A percentile compares a stretch with the other conserved stretches of the same genome.
Conservation (phyloP, 35 echinoderm and acorn worm genomes). For the Holothuria glaberrima region DNA sequence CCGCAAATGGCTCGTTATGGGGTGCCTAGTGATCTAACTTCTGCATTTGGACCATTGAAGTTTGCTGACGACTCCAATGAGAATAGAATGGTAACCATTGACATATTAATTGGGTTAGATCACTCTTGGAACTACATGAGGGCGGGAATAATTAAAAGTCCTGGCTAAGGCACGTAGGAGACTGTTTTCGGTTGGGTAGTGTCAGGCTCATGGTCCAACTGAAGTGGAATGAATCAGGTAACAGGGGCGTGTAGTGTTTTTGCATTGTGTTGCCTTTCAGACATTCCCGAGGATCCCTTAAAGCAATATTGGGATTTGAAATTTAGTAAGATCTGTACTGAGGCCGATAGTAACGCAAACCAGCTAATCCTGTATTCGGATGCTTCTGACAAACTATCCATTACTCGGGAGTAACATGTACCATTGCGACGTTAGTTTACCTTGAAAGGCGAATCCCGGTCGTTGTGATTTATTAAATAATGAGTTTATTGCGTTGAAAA, state of each 20-base stretch:
- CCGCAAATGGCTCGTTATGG: not conserved
- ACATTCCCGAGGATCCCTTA: constrained; percentile 6
- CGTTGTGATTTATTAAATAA: not conserved
- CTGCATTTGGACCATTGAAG: constrained; percentile 9
- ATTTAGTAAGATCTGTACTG: not conserved
- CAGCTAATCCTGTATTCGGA: not conserved
- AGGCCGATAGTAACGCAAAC: not conserved
- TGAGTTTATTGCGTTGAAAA: not conserved
- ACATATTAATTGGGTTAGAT: constrained; percentile 23
- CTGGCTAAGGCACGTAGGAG: not conserved
- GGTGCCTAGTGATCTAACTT: constrained; percentile 5
- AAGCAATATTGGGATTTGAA: constrained; percentile 16
- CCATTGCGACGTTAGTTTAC: not conserved
- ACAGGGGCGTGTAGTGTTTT: constrained; percentile 28
- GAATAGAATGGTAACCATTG: constrained; percentile 26
- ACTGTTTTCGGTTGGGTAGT: constrained; percentile 30
- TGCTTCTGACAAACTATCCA: not conserved
- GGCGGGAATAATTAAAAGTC: constrained; percentile 3
- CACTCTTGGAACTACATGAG: not conserved
- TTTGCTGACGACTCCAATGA: constrained; percentile 7
- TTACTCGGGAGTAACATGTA: too few relatives aligned
- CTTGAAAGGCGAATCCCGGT: not conserved
- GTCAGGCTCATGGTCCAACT: constrained; percentile 18
- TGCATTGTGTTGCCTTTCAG: not conserved
- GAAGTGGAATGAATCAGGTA: not conserved